Base-by-base conservation (phyloP, 1,140 invertebrate species). In the Dendroctonus valens region DNA sequence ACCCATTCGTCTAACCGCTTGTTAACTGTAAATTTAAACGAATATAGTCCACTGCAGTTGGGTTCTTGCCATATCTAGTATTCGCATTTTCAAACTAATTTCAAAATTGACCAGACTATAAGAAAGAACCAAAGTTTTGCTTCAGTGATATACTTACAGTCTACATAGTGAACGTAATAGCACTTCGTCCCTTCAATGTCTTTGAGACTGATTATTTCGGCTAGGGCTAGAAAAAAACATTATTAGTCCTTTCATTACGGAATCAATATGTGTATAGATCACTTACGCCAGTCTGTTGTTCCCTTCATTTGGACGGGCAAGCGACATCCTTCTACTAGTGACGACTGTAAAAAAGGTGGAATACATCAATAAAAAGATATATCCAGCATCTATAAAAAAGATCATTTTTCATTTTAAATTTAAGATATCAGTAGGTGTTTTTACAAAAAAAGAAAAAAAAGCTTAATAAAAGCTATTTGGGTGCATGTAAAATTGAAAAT, bases 1-100 rank as follows among this genome's bases (percentile, higher is more conserved):
- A 98, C 95, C 97, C 96, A 99, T 83, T 98, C 97, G 79, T 99
- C 97, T 71, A 99, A 83, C 57, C 97, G 85, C 83, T 98, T 98
- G 80, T 98, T 98, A 79, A 96, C 95, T 97, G 65, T 83, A 82
- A 73, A 52, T 8, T 39, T 8, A 26, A 14, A 15, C n/a, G 9
- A 6, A 14, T 5, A 52, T 52, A 15, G 6, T 3, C 26, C 1
- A 26, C 26, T 26, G 3, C 3, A 26, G 26, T 26, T 26, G 26
- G 26, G 3, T 26, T 26, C 26, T 26, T 26, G 26, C 26, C 26
- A 26, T n/a, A n/a, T n/a, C n/a, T n/a, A n/a, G n/a, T n/a, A n/a
- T n/a, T n/a, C n/a, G n/a, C n/a, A n/a, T n/a, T n/a, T n/a, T n/a
- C n/a, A n/a, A n/a, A n/a, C n/a, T n/a, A n/a, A n/a, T n/a, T n/a